These are phyloP conservation scores for Tetropium fuscum DNA, from an alignment of 2,888 invertebrate species.

Conservation along the genomic window DNA sequence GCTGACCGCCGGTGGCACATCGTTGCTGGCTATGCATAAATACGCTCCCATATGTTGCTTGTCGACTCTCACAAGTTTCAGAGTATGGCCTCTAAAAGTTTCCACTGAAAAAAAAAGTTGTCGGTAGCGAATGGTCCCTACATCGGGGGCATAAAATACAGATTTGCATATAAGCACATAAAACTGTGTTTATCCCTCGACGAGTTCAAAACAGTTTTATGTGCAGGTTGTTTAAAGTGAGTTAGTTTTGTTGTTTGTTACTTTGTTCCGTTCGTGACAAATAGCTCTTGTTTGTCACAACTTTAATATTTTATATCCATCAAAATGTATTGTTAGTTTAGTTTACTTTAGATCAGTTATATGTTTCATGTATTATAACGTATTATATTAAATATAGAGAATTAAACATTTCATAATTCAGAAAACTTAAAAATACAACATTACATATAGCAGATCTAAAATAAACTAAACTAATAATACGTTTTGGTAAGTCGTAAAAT, in stretches of 20 bases:
- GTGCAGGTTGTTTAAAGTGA: background rate
- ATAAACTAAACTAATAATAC: too few relatives aligned
- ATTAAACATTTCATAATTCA: too few relatives aligned
- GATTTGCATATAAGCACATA: slow-evolving; percentile 15
- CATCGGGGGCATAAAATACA: background rate
- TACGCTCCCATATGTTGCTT: slow-evolving; percentile 74
- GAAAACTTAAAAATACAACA: too few relatives aligned
- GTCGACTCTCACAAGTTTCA: slow-evolving; percentile 70
- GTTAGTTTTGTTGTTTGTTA: slow-evolving; percentile 2
- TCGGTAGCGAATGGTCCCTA: slow-evolving; percentile 2
- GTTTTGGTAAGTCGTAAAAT: too few relatives aligned
- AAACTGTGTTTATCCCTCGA: background rate
- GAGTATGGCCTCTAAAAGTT: slow-evolving; percentile 68
- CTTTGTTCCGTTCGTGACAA: too few relatives aligned
- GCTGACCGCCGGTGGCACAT: slow-evolving; percentile 74
- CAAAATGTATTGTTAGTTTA: too few relatives aligned
- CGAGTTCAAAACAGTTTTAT: background rate
- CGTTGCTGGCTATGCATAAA: slow-evolving; percentile 74
- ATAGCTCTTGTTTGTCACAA: too few relatives aligned
- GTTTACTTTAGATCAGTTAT: too few relatives aligned
- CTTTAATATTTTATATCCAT: too few relatives aligned
- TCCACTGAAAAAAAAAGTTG: slow-evolving; percentile 62
- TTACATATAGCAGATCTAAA: too few relatives aligned
- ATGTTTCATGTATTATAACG: too few relatives aligned
- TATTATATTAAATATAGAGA: too few relatives aligned